Evolutionary conservation across 2,888 invertebrate genomes (phyloP).

Genomic region (Platynereis dumerilii): DNA sequence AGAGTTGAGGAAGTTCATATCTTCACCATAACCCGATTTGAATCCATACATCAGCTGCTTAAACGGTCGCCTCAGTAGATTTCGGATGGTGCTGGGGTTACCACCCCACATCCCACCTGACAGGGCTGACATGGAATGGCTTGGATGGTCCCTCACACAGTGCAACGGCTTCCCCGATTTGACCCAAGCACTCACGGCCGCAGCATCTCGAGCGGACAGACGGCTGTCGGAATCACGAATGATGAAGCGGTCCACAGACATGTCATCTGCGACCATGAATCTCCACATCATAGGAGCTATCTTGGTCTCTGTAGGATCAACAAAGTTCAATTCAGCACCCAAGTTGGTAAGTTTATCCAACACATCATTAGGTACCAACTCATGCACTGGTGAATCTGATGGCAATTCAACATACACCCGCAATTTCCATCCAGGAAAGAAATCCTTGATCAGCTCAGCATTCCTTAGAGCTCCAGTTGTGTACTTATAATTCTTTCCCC

Average conservation of each 20-base stretch:
- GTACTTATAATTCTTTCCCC: conserved; percentile 25
- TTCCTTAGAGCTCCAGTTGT: conserved; percentile 36
- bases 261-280: conserved; percentile 40
- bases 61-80: conserved; percentile 34
- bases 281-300: conserved; percentile 44
- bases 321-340: conserved; percentile 33
- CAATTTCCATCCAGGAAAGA: conserved; percentile 40
- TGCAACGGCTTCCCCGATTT: conserved; percentile 34
- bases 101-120: conserved; percentile 42
- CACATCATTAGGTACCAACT: conserved; percentile 27
- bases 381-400: conserved; percentile 17
- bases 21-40: conserved; percentile 19
- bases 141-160: conserved; percentile 41
- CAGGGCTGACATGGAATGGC: conserved; percentile 35
- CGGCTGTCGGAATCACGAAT: conserved; percentile 38
- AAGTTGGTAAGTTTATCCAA: conserved; percentile 27
- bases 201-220: conserved; percentile 36
- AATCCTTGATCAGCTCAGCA: conserved; percentile 32
- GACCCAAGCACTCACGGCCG: conserved; percentile 38
- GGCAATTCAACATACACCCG: conserved; percentile 35
- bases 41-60: conserved; percentile 33
- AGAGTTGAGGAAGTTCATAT: conserved; percentile 37
- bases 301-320: conserved; percentile 16
- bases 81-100: conserved; percentile 20
- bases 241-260: conserved; percentile 37